Evolutionary conservation across 2,888 invertebrate species (phyloP).

Genomic region (Trichopoda pennipes): DNA sequence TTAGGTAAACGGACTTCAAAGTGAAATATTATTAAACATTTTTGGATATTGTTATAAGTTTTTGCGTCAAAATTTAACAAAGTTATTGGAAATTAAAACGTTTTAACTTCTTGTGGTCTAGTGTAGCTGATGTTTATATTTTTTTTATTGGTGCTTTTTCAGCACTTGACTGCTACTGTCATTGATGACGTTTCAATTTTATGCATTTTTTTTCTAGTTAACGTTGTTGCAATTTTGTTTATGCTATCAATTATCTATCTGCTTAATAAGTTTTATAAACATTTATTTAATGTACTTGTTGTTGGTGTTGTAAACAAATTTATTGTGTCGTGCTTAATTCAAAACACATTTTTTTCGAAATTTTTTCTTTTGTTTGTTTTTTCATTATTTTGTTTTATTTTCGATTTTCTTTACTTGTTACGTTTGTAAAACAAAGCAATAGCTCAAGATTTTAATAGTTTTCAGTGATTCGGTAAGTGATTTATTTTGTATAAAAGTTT

Average conservation of each 20-base stretch:
- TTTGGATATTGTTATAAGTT: too few relatives aligned
- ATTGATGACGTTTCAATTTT: conserved; percentile 45
- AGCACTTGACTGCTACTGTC: conserved; percentile 49
- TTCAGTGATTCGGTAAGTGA: conserved; percentile 61
- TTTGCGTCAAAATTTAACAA: too few relatives aligned
- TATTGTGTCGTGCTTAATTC: conserved; percentile 53
- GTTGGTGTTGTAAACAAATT: not conserved
- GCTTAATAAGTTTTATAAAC: conserved; percentile 29
- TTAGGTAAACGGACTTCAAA: too few relatives aligned
- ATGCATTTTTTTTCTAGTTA: conserved; percentile 1
- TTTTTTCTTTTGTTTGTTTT: conserved; percentile 10
- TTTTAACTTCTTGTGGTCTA: not conserved
- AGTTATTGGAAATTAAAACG: too few relatives aligned
- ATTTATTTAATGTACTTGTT: not conserved
- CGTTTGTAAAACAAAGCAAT: conserved; percentile 49
- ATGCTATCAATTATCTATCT: conserved; percentile 36
- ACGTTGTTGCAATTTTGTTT: conserved; percentile 11
- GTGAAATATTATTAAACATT: too few relatives aligned
- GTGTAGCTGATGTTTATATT: not conserved
- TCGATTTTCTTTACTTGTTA: conserved; percentile 1
- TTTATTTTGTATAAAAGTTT: conserved; percentile 42
- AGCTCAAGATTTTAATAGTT: conserved; percentile 58
- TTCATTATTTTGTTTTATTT: conserved; percentile 33
- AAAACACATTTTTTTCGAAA: not conserved
- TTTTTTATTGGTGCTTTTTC: conserved; percentile 4